These are phyloP conservation scores for Luidia sarsii DNA, from an alignment of 53 echinoderm and acorn worm genomes.

Conservation along the genomic window DNA sequence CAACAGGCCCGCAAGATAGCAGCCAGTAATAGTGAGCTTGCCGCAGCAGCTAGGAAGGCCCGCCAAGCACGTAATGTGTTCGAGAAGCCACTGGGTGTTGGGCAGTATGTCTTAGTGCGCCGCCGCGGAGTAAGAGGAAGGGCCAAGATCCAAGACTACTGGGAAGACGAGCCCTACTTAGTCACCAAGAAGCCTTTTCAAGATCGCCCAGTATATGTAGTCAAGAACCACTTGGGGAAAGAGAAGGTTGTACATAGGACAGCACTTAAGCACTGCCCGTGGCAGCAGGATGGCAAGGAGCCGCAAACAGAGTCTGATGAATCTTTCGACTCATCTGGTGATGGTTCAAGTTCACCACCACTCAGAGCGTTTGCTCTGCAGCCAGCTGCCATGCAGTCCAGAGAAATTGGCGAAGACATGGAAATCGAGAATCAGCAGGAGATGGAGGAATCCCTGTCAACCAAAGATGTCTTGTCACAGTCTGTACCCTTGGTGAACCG, in stretches of 20 bases:
- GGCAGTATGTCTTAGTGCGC: constrained; percentile 41
- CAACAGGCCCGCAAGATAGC: background rate
- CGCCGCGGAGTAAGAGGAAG: no score
- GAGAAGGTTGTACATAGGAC: background rate
- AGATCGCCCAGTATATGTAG: constrained; percentile 1
- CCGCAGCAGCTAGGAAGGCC: background rate
- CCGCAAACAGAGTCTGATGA: background rate
- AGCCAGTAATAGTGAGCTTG: background rate
- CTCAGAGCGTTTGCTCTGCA: background rate
- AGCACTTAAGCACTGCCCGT: background rate
- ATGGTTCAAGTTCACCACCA: background rate
- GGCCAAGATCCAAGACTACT: background rate
- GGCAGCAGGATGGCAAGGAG: background rate
- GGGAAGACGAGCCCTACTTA: background rate
- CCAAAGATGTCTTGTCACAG: background rate
- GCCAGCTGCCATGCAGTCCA: background rate
- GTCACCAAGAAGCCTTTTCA: background rate
- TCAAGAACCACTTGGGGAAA: background rate
- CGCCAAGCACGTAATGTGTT: background rate
- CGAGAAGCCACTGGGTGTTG: constrained; percentile 31
- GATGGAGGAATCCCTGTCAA: no score
- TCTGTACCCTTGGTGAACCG: background rate
- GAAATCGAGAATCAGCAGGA: no score
- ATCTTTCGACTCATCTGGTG: background rate
- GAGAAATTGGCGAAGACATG: background rate